These are phyloP conservation scores for Hyaena hyaena DNA, from an alignment of 2,113 vertebrate genomes.

Conservation along the genomic window DNA sequence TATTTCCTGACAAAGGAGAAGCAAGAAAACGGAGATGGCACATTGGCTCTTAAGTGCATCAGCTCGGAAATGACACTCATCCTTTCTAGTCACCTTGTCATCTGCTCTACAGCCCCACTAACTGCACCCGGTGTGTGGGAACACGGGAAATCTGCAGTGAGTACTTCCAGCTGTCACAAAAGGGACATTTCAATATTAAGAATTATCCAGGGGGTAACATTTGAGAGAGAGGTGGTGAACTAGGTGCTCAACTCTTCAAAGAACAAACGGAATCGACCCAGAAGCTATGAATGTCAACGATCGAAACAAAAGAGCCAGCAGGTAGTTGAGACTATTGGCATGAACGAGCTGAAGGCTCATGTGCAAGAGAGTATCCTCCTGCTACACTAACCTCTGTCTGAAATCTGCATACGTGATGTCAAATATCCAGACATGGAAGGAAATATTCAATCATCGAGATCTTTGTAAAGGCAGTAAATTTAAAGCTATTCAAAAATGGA, in stretches of 20 bases:
- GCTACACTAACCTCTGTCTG: background rate
- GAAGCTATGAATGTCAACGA: background rate
- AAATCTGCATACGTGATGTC: background rate
- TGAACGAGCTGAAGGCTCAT: background rate
- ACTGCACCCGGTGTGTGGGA: background rate
- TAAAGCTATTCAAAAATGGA: constrained; percentile 7
- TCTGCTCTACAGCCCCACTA: background rate
- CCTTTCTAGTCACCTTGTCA: background rate
- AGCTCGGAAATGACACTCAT: background rate
- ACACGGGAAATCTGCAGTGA: background rate
- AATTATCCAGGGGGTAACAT: background rate
- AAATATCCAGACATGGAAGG: background rate
- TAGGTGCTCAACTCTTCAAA: background rate
- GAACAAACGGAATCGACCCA: background rate
- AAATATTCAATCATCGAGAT: constrained; percentile 31
- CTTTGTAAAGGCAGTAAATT: constrained; percentile 45
- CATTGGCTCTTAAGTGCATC: background rate
- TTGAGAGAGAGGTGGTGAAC: background rate
- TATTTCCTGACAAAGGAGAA: background rate
- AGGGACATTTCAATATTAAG: background rate
- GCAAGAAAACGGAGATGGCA: background rate
- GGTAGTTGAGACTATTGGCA: background rate
- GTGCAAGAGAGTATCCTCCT: background rate
- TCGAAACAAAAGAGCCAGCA: background rate
- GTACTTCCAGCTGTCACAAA: background rate